Evolutionary conservation across 1,140 invertebrate genomes (phyloP).

Genomic region (Drosophila tsacasi): DNA sequence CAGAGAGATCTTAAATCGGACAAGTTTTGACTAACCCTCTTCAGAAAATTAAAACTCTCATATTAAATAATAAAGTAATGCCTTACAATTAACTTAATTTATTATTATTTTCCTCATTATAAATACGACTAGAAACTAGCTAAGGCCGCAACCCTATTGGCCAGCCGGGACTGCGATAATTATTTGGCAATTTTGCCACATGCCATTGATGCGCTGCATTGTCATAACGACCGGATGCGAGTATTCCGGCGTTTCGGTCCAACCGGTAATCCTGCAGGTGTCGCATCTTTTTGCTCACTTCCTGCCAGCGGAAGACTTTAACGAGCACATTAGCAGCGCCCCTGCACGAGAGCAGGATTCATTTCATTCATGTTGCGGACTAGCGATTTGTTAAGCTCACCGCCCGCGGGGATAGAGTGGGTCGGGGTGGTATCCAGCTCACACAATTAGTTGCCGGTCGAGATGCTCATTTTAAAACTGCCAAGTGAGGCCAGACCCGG

Average conservation of each 20-base stretch:
- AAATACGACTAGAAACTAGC: not conserved
- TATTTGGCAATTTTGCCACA: constrained; percentile 76
- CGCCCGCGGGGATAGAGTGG: constrained; percentile 5
- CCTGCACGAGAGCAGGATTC: constrained; percentile 29
- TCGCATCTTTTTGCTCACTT: constrained; percentile 67
- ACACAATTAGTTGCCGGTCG: constrained; percentile 61
- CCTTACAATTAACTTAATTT: not conserved
- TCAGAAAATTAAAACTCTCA: not conserved
- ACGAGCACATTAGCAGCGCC: constrained; percentile 74
- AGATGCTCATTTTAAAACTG: constrained; percentile 77
- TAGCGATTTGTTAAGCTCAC: constrained; percentile 56
- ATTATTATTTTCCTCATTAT: not conserved
- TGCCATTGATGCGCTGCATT: constrained; percentile 69
- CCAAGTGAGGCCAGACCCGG: constrained; percentile 50
- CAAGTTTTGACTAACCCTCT: not conserved
- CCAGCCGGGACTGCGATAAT: constrained; percentile 49
- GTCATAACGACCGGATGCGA: constrained; percentile 83
- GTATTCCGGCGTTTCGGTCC: constrained; percentile 39
- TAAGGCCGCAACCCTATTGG: constrained; percentile 7
- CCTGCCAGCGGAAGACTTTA: constrained; percentile 83
- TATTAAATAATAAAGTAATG: not conserved
- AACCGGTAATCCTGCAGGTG: constrained; percentile 52
- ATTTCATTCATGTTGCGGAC: constrained; percentile 48
- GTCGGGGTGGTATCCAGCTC: constrained; percentile 19
- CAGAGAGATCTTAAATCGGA: too few relatives aligned